Evolutionary conservation across 2,888 invertebrate genomes (phyloP), one percentile per base, ranked within the genome.

Genomic region (Ormyrus rosae): DNA sequence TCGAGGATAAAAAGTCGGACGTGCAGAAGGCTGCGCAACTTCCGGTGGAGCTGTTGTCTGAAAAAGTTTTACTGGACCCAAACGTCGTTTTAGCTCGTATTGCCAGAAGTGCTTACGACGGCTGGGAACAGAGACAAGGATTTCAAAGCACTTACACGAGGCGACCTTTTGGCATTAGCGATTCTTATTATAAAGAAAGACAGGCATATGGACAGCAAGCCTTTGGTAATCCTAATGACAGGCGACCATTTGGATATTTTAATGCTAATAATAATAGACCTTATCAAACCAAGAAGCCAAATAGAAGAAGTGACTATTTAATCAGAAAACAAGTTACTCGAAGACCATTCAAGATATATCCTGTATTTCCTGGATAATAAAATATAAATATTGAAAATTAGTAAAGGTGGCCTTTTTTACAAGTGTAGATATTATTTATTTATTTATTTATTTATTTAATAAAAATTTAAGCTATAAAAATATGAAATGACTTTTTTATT

Each of bases 281-380:
- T 19, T 19, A 19, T 19, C 19, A 11, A 11, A 9, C 53, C 5
- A 8, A 64, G 5, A 45, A 51, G 72, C 9, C 60, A 0, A 70
- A 65, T 51, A 72, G 73, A 55, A 71, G 73, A n/a, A 74, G 51
- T n/a, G 51, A 10, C 45, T 10, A 51, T 13, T 58, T 63, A 8
- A 68, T 13, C 4, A 69, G 45, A 64, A 5, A 60, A 63, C 45
- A 46, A 34, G 65, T n/a, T 6, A 19, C 4, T 50, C 70, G 3
- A 51, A 80, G 48, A 64, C 72, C 46, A 50, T 83, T 34, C 58
- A 78, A 34, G 65, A 55, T 81, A 3, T 85, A 88, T 74, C 88
- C 87, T 0, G 84, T 88, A 8, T 88, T 87, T 80, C 84, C 86
- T 0, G 88, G 89, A 55, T 86, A 83, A 82, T 87, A 19, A 19